Percentiles rank a stretch among this genome's conserved stretches.
Evolutionary conservation across 2,888 invertebrate genomes (phyloP).

Genomic region (Nasonia oneida): DNA sequence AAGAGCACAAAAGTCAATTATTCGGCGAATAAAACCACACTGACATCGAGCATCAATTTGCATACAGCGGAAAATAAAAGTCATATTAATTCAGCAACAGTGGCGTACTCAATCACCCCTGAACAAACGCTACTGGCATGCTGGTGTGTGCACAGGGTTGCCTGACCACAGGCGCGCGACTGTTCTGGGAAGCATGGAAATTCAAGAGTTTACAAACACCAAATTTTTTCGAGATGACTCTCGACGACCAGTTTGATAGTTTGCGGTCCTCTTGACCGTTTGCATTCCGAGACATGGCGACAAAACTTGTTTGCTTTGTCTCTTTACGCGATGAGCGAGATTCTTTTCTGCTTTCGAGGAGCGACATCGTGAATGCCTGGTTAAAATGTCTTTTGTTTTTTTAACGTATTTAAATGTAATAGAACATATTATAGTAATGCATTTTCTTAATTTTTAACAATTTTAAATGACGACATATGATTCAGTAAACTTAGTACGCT

Average conservation of each 20-base stretch:
- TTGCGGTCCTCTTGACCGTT: not conserved
- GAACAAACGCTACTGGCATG: not conserved
- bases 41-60: not conserved
- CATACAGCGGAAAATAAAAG: conserved; percentile 10
- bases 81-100: not conserved
- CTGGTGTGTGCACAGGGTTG: not conserved
- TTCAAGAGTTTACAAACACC: not conserved
- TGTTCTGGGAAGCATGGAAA: not conserved
- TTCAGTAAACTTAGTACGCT: not conserved
- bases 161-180: not conserved
- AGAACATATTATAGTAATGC: no score
- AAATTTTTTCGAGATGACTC: conserved; percentile 7
- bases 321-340: not conserved
- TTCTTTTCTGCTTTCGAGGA: not conserved
- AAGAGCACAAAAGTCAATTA: not conserved
- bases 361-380: not conserved
- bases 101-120: conserved; percentile 16
- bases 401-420: no score
- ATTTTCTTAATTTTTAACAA: no score
- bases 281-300: not conserved
- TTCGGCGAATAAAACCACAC: not conserved
- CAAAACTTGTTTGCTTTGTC: not conserved
- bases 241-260: not conserved
- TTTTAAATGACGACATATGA: no score
- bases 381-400: no score